Base-by-base conservation (phyloP, 2,797 vertebrate species). In the Parauchenoglanis punctatus region DNA sequence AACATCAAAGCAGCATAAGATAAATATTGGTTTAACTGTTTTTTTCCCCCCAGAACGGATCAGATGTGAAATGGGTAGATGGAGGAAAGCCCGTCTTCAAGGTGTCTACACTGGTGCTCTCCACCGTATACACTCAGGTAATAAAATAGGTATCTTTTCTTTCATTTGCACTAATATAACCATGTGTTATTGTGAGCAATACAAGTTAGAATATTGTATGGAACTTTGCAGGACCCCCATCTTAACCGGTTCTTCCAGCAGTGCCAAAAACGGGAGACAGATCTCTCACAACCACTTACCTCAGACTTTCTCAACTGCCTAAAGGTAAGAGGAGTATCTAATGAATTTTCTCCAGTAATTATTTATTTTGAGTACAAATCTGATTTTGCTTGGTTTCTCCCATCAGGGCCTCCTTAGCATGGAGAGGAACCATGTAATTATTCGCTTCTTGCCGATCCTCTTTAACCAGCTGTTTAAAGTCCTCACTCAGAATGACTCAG, bases 121-220 rank as follows among this genome's bases (percentile, higher is more conserved):
- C 99, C 11, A 99, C 98, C 87, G 96, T 99, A 85, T 98, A 99
- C 90, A 98, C 98, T 96, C 98, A 99, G 98, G 99, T 99, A 91
- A 93, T 92, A 56, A 52, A 4, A 3, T 18, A 46, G 18, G 8
- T 23, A 28, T 23, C 10, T n/a, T 6, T 49, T 23, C 20, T n/a
- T 40, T 12, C 65, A 31, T 35, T 65, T 2, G 15, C 28, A 78
- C 8, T 25, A 15, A 31, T 46, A 68, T 72, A 70, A 7, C 72
- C 10, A 44, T n/a, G 58, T 76, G 61, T 40, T 40, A 40, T 15
- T 44, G 25, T 68, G 25, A 20, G n/a, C 15, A 86, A 63, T 25
- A 18, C 11, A 40, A 56, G 12, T 17, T 18, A 17, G 23, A 85
- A 46, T 67, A 13, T 56, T 65, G 58, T 31, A 2, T 65, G 28